A percentile compares a stretch with the other conserved stretches of the same genome.
Conservation (phyloP, 2,888 invertebrate species). For the Philereme vetulata region DNA sequence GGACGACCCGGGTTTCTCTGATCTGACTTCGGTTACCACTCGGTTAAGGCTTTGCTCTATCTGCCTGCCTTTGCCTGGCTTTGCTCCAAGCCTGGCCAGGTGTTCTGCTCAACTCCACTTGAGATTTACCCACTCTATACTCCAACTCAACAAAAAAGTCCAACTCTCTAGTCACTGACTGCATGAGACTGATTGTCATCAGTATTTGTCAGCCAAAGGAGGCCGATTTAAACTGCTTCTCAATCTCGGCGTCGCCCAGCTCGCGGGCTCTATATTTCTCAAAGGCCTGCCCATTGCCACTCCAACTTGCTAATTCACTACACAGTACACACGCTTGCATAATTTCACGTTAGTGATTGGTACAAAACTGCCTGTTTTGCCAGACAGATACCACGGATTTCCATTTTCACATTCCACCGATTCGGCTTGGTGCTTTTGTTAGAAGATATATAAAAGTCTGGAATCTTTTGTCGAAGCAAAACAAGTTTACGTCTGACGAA, state of each 20-base stretch:
- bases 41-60: no score
- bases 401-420: neutral
- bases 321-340: no score
- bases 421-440: neutral
- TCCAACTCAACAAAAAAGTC: no score
- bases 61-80: no score
- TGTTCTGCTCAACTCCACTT: no score
- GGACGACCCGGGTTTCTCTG: no score
- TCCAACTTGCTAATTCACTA: neutral
- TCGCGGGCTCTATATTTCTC: neutral
- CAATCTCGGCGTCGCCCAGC: neutral
- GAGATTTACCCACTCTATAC: no score
- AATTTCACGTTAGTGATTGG: neutral
- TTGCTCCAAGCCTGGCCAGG: no score
- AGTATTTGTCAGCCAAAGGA: no score
- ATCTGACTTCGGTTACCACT: no score
- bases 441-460: neutral
- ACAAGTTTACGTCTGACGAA: slow-evolving; percentile 14
- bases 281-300: neutral
- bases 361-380: neutral
- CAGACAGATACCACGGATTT: neutral
- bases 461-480: slow-evolving; percentile 12
- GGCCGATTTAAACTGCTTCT: neutral
- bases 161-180: no score
- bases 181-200: no score